Base-by-base conservation (phyloP, 1,140 invertebrate species). In the Mamestra configurata region DNA sequence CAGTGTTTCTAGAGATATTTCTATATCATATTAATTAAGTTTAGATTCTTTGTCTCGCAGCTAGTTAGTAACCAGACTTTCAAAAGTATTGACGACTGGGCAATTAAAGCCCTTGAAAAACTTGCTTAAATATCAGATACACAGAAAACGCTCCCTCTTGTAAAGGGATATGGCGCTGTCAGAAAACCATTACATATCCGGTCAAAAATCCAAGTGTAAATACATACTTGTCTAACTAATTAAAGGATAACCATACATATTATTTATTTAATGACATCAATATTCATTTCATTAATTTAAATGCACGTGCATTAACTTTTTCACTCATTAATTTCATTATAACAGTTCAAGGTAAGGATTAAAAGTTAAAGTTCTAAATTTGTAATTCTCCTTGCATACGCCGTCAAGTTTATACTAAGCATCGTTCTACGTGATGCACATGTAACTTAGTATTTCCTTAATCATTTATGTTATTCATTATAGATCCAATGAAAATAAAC, bases 381-480 rank as follows among this genome's bases (percentile, higher is more conserved):
- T 71, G 43, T 35, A 46, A 76, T 76, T 59, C 73, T 76, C 73
- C 73, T 76, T 76, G 73, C 73, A 51, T 64, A 20, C 57, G 40
- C 51, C 10, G 22, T 49, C 73, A 59, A 31, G 35, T 76, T 40
- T 37, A 76, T 27, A 49, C 73, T 76, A 76, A 76, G 57, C 73
- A 76, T 43, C 37, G 37, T 46, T 18, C 22, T 61, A 76, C 73
- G 73, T 76, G 73, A 64, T 49, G 0, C 6, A 49, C 55, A 76
- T 76, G 27, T 51, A 49, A 70, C 13, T 49, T 31, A 59, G n/a
- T 61, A 7, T 27, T 13, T 31, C 22, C 35, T 37, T 64, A 61
- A 64, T 43, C 20, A 64, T 43, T 70, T 22, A 43, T 22, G 35
- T 68, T 57, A 24, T 73, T 31, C 15, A 43, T 8, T 40, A 13